A percentile compares a stretch with the other conserved stretches of the same genome.
These are phyloP conservation scores for Halocynthia aurantium DNA, from an alignment of 23 tunicate species.

Conservation along the genomic window DNA sequence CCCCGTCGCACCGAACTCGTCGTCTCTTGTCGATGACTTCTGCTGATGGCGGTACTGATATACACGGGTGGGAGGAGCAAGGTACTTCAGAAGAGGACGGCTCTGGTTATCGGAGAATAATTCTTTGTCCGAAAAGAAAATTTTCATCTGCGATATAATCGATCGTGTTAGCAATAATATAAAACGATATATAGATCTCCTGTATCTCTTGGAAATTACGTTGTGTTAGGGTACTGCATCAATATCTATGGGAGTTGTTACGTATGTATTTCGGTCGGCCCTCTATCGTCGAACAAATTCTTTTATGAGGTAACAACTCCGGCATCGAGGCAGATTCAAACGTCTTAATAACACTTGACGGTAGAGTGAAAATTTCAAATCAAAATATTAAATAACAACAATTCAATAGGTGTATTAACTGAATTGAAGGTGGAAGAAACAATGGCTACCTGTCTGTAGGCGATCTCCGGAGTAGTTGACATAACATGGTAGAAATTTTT, in stretches of 20 bases:
- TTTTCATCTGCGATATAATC: conserved; percentile 39
- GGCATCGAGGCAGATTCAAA: too few species aligned
- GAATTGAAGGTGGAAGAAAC: not conserved
- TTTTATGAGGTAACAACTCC: too few species aligned
- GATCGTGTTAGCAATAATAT: not conserved
- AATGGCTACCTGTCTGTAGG: conserved; percentile 52
- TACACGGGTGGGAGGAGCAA: conserved; percentile 56
- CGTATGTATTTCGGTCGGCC: too few species aligned
- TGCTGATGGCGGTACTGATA: conserved; percentile 34
- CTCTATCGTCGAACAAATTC: too few species aligned
- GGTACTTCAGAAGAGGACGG: conserved; percentile 60
- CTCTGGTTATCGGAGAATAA: conserved; percentile 66
- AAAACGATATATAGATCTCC: not conserved
- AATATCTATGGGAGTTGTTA: not conserved
- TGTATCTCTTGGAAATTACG: too few species aligned
- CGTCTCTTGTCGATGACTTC: conserved; percentile 8
- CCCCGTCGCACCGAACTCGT: conserved; percentile 19
- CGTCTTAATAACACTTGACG: too few species aligned
- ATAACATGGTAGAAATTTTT: conserved; percentile 12
- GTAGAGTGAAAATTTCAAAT: too few species aligned
- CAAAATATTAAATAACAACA: too few species aligned
- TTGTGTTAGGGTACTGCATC: not conserved
- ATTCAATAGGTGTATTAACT: too few species aligned
- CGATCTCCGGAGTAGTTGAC: conserved; percentile 53
- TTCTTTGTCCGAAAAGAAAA: conserved; percentile 62